These are phyloP conservation scores for Microctenopoma stevenorrisi DNA, from an alignment of 2,797 vertebrate species.

Conservation along the genomic window DNA sequence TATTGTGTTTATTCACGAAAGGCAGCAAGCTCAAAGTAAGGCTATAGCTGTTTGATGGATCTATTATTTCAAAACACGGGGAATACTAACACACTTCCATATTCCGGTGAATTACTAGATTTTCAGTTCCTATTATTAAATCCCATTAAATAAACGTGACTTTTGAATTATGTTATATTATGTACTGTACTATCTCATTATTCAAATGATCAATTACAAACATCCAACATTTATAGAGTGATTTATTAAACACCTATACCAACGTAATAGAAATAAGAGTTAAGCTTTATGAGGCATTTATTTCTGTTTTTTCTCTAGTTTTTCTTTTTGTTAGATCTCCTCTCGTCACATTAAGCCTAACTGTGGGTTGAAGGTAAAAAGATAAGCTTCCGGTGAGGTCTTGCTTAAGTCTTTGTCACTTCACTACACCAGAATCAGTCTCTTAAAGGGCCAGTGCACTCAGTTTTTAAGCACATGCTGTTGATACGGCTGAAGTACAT, in stretches of 20 bases:
- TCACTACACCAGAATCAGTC: slow-evolving; percentile 29
- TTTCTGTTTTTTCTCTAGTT: not conserved
- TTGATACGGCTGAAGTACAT: not conserved
- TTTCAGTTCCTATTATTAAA: no score
- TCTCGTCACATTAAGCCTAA: not conserved
- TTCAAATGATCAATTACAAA: not conserved
- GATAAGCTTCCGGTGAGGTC: not conserved
- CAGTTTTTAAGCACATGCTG: not conserved
- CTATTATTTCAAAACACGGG: no score
- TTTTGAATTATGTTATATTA: no score
- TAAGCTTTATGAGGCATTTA: not conserved
- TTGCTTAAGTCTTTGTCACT: slow-evolving; percentile 5
- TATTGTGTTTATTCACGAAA: no score
- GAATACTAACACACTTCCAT: no score
- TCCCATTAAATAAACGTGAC: no score
- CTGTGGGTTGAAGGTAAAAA: slow-evolving; percentile 32
- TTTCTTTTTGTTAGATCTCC: not conserved
- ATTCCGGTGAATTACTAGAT: no score
- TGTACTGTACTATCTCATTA: no score
- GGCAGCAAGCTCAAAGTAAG: no score
- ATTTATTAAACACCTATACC: no score
- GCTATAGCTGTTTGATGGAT: no score
- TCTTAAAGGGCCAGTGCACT: slow-evolving; percentile 81
- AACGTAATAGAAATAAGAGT: no score
- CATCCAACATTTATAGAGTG: not conserved